Evolutionary conservation across 2,888 invertebrate genomes (phyloP), one percentile per base, ranked within the genome.

Genomic region (Gari tellinella): DNA sequence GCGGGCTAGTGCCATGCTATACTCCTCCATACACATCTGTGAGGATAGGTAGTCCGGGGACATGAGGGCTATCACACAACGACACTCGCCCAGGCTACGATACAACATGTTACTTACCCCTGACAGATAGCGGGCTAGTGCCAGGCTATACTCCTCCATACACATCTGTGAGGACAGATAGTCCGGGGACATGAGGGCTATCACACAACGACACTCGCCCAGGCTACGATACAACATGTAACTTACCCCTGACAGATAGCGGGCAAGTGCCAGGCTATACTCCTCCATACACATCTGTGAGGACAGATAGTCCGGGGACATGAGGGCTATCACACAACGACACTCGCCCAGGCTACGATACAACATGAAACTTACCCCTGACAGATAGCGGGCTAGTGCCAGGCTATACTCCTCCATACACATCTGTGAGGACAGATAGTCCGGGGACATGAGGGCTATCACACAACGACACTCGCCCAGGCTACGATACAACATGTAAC

Each of bases 351-450:
- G 57, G 43, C 89, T 82, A 25, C 85, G 61, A 75, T 90, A 91
- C 57, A 91, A 67, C 15, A 87, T 82, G n/a, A n/a, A n/a, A n/a
- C 65, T 26, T 57, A 89, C 89, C 74, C 85, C 72, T n/a, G 81
- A 68, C 14, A 88, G 64, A 60, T 85, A 81, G 52, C 86, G 81
- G 10, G 86, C 86, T 26, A 90, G 61, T 10, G 88, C 86, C 14
- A 91, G 84, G 61, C 86, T 89, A 67, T 86, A 90, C 65, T 91
- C 91, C 64, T 91, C 91, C 37, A 72, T 78, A 77, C 91, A 90
- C 14, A 91, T 86, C 14, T 69, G 60, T 12, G 91, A 91, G 7
- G 80, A 62, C 12, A 89, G 31, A 65, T 91, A 91, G 19, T 77
- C 75, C 4, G 77, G 72, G 15, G 88, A 85, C 10, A 91, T 21